Evolutionary conservation across 2,888 invertebrate species (phyloP).

Genomic region (Tridacna crocea): DNA sequence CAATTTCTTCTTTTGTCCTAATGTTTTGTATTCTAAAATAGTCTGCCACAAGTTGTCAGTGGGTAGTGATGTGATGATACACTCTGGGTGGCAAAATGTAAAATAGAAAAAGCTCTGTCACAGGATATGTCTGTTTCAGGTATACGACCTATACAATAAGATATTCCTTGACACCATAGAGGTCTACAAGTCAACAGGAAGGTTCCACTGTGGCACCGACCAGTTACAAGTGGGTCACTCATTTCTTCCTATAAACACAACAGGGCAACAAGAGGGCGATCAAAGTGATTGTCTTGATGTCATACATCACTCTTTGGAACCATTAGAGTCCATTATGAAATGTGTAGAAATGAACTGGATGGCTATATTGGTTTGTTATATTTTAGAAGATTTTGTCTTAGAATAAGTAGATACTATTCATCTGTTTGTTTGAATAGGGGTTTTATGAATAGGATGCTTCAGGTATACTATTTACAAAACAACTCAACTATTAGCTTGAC

Average conservation of each 20-base stretch:
- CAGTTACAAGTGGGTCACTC: constrained; percentile 82
- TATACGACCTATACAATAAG: constrained; percentile 78
- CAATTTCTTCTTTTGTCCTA: too few relatives aligned
- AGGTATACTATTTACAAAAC: too few relatives aligned
- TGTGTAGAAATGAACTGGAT: constrained; percentile 97
- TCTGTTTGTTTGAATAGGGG: too few relatives aligned
- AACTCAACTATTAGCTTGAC: too few relatives aligned
- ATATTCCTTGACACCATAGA: constrained; percentile 85
- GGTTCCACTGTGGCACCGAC: constrained; percentile 67
- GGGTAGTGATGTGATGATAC: too few relatives aligned
- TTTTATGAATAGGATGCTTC: too few relatives aligned
- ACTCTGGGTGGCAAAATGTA: too few relatives aligned
- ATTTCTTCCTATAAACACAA: constrained; percentile 68
- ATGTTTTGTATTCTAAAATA: too few relatives aligned
- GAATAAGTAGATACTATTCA: too few relatives aligned
- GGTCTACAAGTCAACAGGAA: constrained; percentile 56
- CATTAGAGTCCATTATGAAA: constrained; percentile 92
- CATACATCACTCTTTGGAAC: constrained; percentile 84
- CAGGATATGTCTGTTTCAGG: constrained; percentile 27
- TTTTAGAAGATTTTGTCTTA: neutral
- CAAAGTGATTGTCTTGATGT: constrained; percentile 65
- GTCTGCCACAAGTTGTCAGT: too few relatives aligned
- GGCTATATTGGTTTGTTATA: constrained; percentile 91
- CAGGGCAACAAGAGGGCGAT: constrained; percentile 39
- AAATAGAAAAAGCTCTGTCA: too few relatives aligned